Base-by-base conservation (phyloP, 2,797 vertebrate species). In the Myotis myotis region DNA sequence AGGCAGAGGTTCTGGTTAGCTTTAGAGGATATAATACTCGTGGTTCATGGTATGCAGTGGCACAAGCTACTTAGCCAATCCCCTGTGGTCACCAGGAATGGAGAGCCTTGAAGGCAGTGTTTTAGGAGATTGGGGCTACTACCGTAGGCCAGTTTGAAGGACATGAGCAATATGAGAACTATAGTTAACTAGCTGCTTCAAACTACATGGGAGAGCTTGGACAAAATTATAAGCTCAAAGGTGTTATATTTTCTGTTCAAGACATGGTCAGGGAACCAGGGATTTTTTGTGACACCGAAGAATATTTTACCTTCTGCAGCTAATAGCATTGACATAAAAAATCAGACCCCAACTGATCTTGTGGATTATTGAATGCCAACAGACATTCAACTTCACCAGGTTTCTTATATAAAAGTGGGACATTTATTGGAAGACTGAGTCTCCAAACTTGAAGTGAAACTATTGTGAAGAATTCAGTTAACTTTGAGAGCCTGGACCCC, bases 191-290 rank as follows among this genome's bases (percentile, higher is more conserved):
- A 8, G 2, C 66, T 87, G 7, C 70, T 38, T n/a, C 33, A 47
- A 25, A 47, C 33, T 55, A 0, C 30, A 2, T 33, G 47, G 25
- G 36, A 91, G 28, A 86, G 23, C 68, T 75, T 47, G 30, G 81
- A 84, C 64, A 90, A 70, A 87, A 28, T 38, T 20, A 22, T 0
- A 87, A 71, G 44, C 57, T 83, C 25, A 53, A 5, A 5, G 19
- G 38, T 80, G 94, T 80, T 72, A 33, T 82, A n/a, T 89, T 87
- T 30, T 93, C 30, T 91, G 16, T 89, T 94, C n/a, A 89, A 60
- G 82, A 51, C 44, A 2, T 49, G 44, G 38, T 68, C 55, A 30
- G 76, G 62, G 44, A 92, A 38, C 23, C 38, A 25, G 30, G 49
- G 12, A n/a, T 41, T 76, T 79, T 66, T 36, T 70, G 3, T 83